Base-by-base conservation (phyloP, 2,888 invertebrate genomes). In the Agrotis segetum region DNA sequence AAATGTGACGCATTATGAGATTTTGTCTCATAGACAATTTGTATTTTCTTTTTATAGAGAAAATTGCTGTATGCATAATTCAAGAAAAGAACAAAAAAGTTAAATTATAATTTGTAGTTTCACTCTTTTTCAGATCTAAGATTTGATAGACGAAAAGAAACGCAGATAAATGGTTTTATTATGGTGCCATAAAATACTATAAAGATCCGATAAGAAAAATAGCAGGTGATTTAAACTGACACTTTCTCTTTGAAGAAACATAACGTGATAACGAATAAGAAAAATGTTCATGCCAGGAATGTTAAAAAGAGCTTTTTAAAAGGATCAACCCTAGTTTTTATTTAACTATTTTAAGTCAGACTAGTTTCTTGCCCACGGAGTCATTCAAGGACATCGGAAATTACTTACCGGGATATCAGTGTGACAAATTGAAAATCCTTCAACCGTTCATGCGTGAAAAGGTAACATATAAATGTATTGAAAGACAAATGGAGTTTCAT, bases 91-190 rank as follows among this genome's bases (percentile, higher is more conserved):
- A 21, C 13, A 52, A 13, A 19, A 19, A 0, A 19, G 11, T 11
- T 4, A 3, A 5, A 21, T 14, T 19, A 9, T 29, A 29, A 29
- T 29, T 5, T 29, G 40, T 11, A 11, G 9, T 11, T 40, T 49
- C 3, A 47, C 7, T 9, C 44, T 50, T 69, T 68, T 58, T 6
- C 21, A 58, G 17, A 5, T 49, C 7, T 14, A 49, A 19, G 19
- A 58, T 1, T 40, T 71, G 59, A 24, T 29, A 40, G 14, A 16
- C 19, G 16, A 17, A 44, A 21, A 21, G 21, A 60, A n/a, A 55
- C 53, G 24, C 17, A 49, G 17, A 73, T 21, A 60, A 55, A 75
- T 75, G 14, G 44, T 55, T 75, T 50, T 75, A 75, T 60, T 76
- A 73, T 34, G 60, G 55, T 60, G 24, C n/a, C 14, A 46, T 60